Evolutionary conservation across 2,797 vertebrate species (phyloP).

Genomic region (Sebastes vulpes): DNA sequence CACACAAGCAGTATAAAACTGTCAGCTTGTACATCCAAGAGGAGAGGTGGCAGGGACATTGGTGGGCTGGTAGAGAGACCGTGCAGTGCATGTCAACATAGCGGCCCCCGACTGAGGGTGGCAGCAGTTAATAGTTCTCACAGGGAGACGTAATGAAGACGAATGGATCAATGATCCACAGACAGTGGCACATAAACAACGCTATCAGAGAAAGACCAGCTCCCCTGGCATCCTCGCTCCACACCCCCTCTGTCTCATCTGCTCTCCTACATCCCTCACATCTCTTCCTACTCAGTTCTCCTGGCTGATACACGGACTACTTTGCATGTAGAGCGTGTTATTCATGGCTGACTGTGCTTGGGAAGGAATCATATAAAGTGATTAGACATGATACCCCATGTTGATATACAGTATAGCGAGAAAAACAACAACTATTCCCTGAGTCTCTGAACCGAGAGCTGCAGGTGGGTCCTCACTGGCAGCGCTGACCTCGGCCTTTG

Average conservation of each 20-base stretch:
- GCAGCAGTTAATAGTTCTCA: constrained; percentile 76
- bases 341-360: constrained; percentile 12
- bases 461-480: constrained; percentile 10
- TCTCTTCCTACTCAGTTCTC: constrained; percentile 16
- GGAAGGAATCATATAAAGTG: constrained; percentile 13
- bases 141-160: constrained; percentile 77
- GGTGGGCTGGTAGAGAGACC: constrained; percentile 18
- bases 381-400: not conserved
- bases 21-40: constrained; percentile 24
- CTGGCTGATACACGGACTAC: constrained; percentile 20
- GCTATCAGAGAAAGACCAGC: constrained; percentile 58
- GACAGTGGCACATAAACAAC: constrained; percentile 74
- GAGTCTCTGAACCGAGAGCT: constrained; percentile 9
- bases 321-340: constrained; percentile 51
- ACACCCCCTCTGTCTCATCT: constrained; percentile 24
- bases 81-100: constrained; percentile 62
- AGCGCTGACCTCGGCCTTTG: constrained; percentile 24
- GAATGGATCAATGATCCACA: constrained; percentile 76
- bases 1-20: constrained; percentile 4
- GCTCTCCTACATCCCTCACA: constrained; percentile 22
- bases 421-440: not conserved
- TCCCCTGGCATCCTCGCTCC: constrained; percentile 25
- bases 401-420: not conserved
- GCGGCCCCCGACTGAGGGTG: constrained; percentile 61
- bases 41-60: constrained; percentile 42